Evolutionary conservation across 2,113 vertebrate genomes (phyloP).

Genomic region (Natator depressus): DNA sequence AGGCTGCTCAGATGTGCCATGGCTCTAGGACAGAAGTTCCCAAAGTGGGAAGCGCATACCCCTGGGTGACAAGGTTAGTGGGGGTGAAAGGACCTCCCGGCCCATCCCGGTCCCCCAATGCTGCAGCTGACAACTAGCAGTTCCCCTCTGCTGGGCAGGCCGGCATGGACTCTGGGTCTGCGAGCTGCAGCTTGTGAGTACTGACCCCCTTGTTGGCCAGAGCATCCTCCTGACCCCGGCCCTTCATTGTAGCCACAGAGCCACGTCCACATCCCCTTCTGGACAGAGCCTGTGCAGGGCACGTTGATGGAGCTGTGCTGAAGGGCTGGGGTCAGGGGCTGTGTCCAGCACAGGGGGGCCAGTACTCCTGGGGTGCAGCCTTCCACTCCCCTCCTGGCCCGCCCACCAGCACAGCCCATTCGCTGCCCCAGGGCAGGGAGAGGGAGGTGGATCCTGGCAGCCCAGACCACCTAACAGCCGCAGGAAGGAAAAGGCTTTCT

Average conservation of each 20-base stretch:
- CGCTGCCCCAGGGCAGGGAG: too few relatives aligned
- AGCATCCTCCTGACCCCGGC: neutral
- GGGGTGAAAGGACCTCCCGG: neutral
- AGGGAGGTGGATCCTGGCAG: too few relatives aligned
- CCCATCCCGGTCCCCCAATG: too few relatives aligned
- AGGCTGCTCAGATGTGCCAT: neutral
- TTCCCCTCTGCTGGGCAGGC: neutral
- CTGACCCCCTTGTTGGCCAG: neutral
- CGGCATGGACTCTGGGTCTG: neutral
- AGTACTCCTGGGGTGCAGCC: neutral
- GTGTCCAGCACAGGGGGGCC: too few relatives aligned
- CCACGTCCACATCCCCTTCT: too few relatives aligned
- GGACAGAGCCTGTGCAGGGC: neutral
- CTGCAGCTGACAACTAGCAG: neutral
- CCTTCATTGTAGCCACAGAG: neutral
- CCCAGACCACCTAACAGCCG: too few relatives aligned
- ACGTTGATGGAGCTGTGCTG: too few relatives aligned
- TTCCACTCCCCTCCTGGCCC: neutral
- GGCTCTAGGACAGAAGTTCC: neutral
- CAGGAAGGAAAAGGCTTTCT: too few relatives aligned
- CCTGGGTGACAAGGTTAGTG: neutral
- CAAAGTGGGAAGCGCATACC: neutral
- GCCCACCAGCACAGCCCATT: neutral
- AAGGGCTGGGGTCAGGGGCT: neutral
- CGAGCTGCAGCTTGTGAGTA: neutral